phyloP scores from a whole-genome alignment of 2,888 invertebrate genomes.

The Siphonodentalium dalli region DNA sequence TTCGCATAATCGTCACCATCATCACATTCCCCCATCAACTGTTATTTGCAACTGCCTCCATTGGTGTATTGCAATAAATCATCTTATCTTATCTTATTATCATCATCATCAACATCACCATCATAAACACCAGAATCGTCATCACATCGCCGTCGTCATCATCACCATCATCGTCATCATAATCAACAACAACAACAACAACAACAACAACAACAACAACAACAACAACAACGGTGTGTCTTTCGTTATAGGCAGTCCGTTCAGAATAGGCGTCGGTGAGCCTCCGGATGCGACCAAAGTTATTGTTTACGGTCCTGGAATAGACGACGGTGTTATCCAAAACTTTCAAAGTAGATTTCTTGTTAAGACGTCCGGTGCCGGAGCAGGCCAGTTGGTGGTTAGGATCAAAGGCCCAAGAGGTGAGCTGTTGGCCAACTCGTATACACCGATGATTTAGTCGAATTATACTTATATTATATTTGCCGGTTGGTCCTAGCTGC shows the following conservation, averaged over 20 bases:
- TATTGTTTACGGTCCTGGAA: slow-evolving; percentile 95
- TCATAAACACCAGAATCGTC: too few species aligned
- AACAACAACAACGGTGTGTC: too few species aligned
- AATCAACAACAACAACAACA: too few species aligned
- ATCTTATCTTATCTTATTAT: too few species aligned
- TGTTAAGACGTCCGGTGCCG: slow-evolving; percentile 99
- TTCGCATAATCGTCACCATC: too few species aligned
- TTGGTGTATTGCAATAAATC: too few species aligned
- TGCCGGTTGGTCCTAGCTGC: not conserved
- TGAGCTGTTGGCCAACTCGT: slow-evolving; percentile 35
- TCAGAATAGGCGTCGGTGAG: slow-evolving; percentile 88
- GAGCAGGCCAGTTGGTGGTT: slow-evolving; percentile 97
- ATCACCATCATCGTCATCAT: too few species aligned
- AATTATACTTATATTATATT: not conserved
- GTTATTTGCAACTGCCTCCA: too few species aligned
- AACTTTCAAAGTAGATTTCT: slow-evolving; percentile 97
- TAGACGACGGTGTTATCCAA: slow-evolving; percentile 96
- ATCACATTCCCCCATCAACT: too few species aligned
- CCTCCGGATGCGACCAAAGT: slow-evolving; percentile 98
- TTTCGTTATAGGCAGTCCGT: slow-evolving; percentile 90
- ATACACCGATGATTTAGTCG: not conserved
- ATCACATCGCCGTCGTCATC: too few species aligned
- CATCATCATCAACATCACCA: too few species aligned
- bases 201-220: too few species aligned
- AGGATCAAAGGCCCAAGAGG: slow-evolving; percentile 96